Percentiles rank a stretch among this genome's conserved stretches.
These are phyloP conservation scores for Synergus laeviventris DNA, from an alignment of 2,888 invertebrate genomes.

Conservation along the genomic window DNA sequence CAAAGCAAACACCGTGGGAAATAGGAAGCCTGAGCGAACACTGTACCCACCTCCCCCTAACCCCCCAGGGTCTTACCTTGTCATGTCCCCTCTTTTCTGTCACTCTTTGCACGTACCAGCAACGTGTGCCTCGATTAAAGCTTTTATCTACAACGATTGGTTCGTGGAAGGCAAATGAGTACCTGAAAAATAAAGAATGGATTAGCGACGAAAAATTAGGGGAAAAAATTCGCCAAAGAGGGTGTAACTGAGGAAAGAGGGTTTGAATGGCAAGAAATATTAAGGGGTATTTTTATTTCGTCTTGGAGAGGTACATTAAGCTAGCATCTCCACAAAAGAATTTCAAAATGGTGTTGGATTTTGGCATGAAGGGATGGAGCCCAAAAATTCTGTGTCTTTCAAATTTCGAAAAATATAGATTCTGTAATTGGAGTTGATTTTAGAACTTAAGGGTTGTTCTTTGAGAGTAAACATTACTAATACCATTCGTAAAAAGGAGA, in stretches of 20 bases:
- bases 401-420: too few relatives aligned
- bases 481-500: too few relatives aligned
- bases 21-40: constrained; percentile 61
- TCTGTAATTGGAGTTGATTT: too few relatives aligned
- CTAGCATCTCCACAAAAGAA: too few relatives aligned
- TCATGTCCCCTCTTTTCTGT: constrained; percentile 41
- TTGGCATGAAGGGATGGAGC: too few relatives aligned
- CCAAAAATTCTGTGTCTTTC: too few relatives aligned
- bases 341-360: too few relatives aligned
- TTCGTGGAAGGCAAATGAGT: constrained; percentile 2
- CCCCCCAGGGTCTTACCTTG: constrained; percentile 22
- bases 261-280: neutral
- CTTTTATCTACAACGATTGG: constrained; percentile 1
- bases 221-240: neutral
- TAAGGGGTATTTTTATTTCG: too few relatives aligned
- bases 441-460: too few relatives aligned
- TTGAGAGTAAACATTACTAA: too few relatives aligned
- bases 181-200: neutral
- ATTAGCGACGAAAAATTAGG: neutral
- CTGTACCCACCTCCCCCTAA: constrained; percentile 43
- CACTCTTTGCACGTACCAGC: constrained; percentile 12
- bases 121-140: constrained; percentile 26
- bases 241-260: neutral
- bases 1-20: constrained; percentile 71
- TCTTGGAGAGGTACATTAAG: too few relatives aligned